Conservation (phyloP, 2,888 invertebrate genomes). For the Lathronympha strigana region DNA sequence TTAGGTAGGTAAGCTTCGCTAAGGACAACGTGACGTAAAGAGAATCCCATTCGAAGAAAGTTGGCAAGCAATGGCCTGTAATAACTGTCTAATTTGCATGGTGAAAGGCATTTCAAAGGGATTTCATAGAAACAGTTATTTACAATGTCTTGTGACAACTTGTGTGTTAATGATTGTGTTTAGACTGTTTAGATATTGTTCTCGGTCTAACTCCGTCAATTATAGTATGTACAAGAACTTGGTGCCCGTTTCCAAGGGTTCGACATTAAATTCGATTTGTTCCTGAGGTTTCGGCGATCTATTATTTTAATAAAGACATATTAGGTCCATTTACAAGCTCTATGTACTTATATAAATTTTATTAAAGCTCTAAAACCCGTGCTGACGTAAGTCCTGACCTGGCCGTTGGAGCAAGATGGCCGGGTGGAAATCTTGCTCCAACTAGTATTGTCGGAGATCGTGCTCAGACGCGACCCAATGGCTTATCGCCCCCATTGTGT, state of each 20-base stretch:
- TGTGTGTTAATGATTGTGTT: too few species aligned
- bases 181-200: too few species aligned
- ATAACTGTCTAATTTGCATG: slow-evolving; percentile 18
- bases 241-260: too few species aligned
- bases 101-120: slow-evolving; percentile 24
- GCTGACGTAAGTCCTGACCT: slow-evolving; percentile 12
- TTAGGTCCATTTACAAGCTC: not conserved
- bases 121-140: slow-evolving; percentile 5
- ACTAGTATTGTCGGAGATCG: slow-evolving; percentile 33
- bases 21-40: not conserved
- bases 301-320: too few species aligned
- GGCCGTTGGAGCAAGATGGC: too few species aligned
- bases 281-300: too few species aligned
- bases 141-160: not conserved
- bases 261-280: too few species aligned
- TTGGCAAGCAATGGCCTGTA: not conserved
- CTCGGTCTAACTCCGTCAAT: too few species aligned
- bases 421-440: slow-evolving; percentile 15
- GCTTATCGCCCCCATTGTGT: slow-evolving; percentile 37
- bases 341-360: not conserved
- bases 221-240: too few species aligned
- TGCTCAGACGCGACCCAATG: slow-evolving; percentile 33
- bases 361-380: slow-evolving; percentile 9
- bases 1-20: not conserved
- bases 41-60: not conserved